These are phyloP conservation scores for Stichodactyla mertensii DNA, from an alignment of 64 coral and sea anemone species.

Conservation along the genomic window DNA sequence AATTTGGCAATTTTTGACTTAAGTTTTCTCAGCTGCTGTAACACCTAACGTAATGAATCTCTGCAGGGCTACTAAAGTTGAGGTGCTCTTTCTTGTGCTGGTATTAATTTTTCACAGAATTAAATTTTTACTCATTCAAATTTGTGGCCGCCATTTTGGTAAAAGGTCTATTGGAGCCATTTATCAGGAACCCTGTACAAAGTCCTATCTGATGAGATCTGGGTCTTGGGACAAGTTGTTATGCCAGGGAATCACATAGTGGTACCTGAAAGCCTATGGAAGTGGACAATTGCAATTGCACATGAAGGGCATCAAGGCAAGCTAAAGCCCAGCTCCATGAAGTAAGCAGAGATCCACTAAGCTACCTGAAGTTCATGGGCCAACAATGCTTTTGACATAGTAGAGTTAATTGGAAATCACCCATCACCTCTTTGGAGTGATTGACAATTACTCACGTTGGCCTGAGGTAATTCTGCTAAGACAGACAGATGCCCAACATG, in stretches of 20 bases:
- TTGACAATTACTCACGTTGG: background rate
- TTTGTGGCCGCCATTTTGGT: background rate
- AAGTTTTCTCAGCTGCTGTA: too few relatives aligned
- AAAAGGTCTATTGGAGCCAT: slow-evolving; percentile 3
- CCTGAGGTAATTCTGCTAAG: too few relatives aligned
- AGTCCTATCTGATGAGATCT: background rate
- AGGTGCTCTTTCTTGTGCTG: too few relatives aligned
- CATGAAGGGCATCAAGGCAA: slow-evolving; percentile 46
- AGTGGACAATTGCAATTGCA: slow-evolving; percentile 4
- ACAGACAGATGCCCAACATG: too few relatives aligned
- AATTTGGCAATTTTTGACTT: too few relatives aligned
- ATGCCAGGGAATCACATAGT: slow-evolving; percentile 35
- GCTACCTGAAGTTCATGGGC: background rate
- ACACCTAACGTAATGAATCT: too few relatives aligned
- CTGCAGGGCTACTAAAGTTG: too few relatives aligned
- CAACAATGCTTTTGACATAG: slow-evolving; percentile 27
- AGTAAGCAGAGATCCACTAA: slow-evolving; percentile 7
- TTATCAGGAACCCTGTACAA: too few relatives aligned
- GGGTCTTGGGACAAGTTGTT: slow-evolving; percentile 27
- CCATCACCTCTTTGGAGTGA: background rate
- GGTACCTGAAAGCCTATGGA: slow-evolving; percentile 29
- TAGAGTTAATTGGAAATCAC: background rate
- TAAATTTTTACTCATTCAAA: too few relatives aligned
- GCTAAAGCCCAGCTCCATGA: slow-evolving; percentile 32
- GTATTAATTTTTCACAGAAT: too few relatives aligned